Evolutionary conservation across 2,797 vertebrate species (phyloP).

Genomic region (Momotus momota): DNA sequence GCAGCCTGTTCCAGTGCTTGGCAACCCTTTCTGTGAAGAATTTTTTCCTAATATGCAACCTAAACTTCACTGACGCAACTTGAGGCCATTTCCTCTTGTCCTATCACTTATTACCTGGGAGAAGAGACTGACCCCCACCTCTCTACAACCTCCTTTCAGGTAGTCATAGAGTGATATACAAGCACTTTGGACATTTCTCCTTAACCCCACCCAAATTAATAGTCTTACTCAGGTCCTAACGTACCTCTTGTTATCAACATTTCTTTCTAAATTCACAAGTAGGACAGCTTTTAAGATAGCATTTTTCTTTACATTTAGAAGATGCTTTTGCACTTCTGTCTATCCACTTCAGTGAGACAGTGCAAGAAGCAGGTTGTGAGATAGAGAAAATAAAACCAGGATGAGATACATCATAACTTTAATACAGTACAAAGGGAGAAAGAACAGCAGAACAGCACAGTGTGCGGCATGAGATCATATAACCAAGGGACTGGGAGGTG

Average conservation of each 20-base stretch:
- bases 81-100: neutral
- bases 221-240: neutral
- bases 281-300: neutral
- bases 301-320: neutral
- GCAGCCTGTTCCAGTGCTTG: neutral
- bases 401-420: neutral
- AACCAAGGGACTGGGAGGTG: neutral
- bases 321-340: conserved; percentile 15
- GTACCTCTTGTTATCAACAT: neutral
- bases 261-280: neutral
- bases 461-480: neutral
- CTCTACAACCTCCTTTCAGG: neutral
- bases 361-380: neutral
- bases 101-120: neutral
- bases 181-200: neutral
- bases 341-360: neutral
- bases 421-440: neutral
- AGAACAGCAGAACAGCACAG: neutral
- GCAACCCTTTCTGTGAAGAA: neutral
- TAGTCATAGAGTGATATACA: neutral
- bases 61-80: neutral
- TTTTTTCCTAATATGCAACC: neutral
- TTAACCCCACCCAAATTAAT: neutral
- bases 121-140: neutral
- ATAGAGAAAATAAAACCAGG: neutral